Evolutionary conservation across 2,797 vertebrate genomes (phyloP).

Genomic region (Sciurus carolinensis): DNA sequence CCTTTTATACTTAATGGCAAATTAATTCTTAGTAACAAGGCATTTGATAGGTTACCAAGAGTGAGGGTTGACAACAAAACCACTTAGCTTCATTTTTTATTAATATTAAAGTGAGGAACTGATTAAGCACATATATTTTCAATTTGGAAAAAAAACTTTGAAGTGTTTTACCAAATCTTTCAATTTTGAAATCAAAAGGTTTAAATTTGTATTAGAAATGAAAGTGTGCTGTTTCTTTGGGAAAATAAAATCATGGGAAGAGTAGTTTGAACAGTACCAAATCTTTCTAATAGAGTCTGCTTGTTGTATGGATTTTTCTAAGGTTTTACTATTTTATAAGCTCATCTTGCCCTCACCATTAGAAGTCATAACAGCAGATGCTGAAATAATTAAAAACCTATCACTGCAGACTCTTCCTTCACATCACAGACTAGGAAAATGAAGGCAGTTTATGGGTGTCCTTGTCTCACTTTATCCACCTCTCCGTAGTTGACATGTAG

Average conservation of each 20-base stretch:
- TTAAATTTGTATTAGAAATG: not conserved
- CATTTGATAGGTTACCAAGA: constrained; percentile 80
- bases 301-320: constrained; percentile 44
- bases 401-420: constrained; percentile 74
- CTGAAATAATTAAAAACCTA: constrained; percentile 85
- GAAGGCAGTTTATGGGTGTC: constrained; percentile 82
- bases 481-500: constrained; percentile 83
- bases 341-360: constrained; percentile 56
- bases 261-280: not conserved
- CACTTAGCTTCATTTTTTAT: constrained; percentile 76
- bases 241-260: not conserved
- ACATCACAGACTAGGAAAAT: constrained; percentile 75
- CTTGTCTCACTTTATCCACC: constrained; percentile 86
- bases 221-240: not conserved
- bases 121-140: constrained; percentile 43
- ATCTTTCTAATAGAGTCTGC: not conserved
- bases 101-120: constrained; percentile 70
- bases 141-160: constrained; percentile 70
- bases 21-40: constrained; percentile 85
- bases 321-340: constrained; percentile 59
- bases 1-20: constrained; percentile 82
- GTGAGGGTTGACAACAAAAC: constrained; percentile 81
- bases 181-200: not conserved
- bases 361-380: constrained; percentile 79
- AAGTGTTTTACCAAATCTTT: not conserved